Conservation (phyloP, 2,888 invertebrate species). For the Chymomyza fuscimana region DNA sequence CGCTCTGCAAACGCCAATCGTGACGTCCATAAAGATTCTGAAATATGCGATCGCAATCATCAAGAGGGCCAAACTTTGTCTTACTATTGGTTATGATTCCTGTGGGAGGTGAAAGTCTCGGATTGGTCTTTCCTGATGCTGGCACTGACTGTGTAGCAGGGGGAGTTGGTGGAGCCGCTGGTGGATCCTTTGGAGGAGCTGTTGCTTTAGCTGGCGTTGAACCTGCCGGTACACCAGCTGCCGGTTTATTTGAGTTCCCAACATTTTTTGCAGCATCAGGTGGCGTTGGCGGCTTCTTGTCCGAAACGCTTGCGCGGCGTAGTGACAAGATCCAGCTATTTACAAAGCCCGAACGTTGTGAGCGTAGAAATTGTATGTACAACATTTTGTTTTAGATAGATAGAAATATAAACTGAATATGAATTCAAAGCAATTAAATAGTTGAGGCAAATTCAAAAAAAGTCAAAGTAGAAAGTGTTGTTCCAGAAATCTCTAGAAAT, state of each 20-base stretch:
- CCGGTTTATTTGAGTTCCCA: no score
- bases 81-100: conserved; percentile 81
- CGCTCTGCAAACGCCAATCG: conserved; percentile 96
- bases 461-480: no score
- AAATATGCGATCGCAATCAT: conserved; percentile 96
- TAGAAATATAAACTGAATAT: not conserved
- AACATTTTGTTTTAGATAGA: conserved; percentile 3
- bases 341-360: conserved; percentile 1
- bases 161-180: no score
- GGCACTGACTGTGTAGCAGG: no score
- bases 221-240: not conserved
- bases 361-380: conserved; percentile 6
- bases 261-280: no score
- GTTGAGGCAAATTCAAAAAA: no score
- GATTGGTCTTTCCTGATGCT: no score
- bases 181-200: not conserved
- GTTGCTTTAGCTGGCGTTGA: not conserved
- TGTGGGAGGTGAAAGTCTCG: conserved; percentile 74
- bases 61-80: conserved; percentile 86
- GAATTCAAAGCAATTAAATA: not conserved
- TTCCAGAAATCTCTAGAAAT: no score
- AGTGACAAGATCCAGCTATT: not conserved
- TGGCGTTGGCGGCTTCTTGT: not conserved
- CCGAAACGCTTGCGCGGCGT: not conserved
- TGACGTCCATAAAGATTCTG: conserved; percentile 98